These are phyloP conservation scores for Drosophila kuntzei DNA, from an alignment of 2,888 invertebrate genomes.

Conservation along the genomic window DNA sequence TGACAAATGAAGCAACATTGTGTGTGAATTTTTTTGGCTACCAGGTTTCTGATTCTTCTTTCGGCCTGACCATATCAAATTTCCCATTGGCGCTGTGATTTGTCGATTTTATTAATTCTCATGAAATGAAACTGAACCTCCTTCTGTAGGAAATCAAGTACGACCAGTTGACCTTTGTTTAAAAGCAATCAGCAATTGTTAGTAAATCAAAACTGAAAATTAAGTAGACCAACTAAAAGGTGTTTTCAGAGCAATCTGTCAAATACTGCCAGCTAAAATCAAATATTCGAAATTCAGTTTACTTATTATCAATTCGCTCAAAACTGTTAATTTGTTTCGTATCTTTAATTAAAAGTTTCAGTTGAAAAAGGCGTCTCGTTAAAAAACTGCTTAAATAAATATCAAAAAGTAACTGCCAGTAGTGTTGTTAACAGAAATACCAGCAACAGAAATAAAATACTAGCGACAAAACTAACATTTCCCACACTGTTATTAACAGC, in stretches of 20 bases:
- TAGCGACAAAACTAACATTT: conserved; percentile 15
- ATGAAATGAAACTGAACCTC: conserved; percentile 68
- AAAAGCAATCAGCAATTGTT: conserved; percentile 2
- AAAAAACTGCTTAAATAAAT: background rate
- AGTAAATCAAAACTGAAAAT: background rate
- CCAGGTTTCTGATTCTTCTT: conserved; percentile 45
- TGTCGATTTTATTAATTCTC: conserved; percentile 71
- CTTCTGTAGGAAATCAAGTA: conserved; percentile 15
- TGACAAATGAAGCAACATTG: conserved; percentile 59
- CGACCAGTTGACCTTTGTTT: conserved; percentile 17
- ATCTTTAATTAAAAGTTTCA: background rate
- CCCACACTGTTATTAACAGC: conserved; percentile 32
- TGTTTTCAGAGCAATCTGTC: background rate
- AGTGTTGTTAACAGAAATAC: conserved; percentile 28
- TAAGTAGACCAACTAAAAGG: background rate
- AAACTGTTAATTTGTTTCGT: background rate
- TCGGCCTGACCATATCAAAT: conserved; percentile 65
- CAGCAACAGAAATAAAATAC: background rate
- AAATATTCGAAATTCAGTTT: too few species aligned
- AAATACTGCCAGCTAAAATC: background rate
- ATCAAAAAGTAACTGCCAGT: background rate
- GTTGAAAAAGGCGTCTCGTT: too few species aligned
- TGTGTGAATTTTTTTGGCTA: conserved; percentile 72
- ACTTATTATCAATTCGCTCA: too few species aligned
- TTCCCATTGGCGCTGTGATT: conserved; percentile 78